A percentile compares a stretch with the other conserved stretches of the same genome.
Evolutionary conservation across 2,113 vertebrate species (phyloP).

Genomic region (Pleuronectes platessa): DNA sequence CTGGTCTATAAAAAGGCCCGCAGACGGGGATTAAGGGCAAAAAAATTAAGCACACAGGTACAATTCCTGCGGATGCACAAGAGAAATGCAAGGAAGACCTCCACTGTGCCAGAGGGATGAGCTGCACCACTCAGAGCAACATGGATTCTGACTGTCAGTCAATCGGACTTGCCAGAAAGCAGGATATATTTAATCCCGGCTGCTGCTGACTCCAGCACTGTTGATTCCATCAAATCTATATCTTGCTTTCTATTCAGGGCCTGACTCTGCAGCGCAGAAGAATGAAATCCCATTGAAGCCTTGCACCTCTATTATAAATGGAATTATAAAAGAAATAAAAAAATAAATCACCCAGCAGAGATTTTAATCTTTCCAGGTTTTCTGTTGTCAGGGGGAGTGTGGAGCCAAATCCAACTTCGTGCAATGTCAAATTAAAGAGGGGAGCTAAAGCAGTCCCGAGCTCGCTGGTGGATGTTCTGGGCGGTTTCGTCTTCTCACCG

Average conservation of each 20-base stretch:
- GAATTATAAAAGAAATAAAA: slow-evolving; percentile 15
- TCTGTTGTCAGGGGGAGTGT: background rate
- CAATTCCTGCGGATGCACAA: slow-evolving; percentile 13
- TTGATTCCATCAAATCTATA: slow-evolving; percentile 62
- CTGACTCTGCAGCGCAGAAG: slow-evolving; percentile 1
- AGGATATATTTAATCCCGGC: slow-evolving; percentile 68
- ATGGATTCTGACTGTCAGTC: slow-evolving; percentile 61
- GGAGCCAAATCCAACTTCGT: slow-evolving; percentile 1
- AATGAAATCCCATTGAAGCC: slow-evolving; percentile 41
- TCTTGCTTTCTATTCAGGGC: slow-evolving; percentile 55
- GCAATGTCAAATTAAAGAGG: slow-evolving; percentile 14
- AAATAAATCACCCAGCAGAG: background rate
- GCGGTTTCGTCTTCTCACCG: slow-evolving; percentile 20
- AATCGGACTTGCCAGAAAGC: slow-evolving; percentile 64
- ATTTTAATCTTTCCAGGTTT: slow-evolving; percentile 44
- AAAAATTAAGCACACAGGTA: slow-evolving; percentile 26
- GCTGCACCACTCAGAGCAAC: slow-evolving; percentile 37
- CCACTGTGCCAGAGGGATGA: slow-evolving; percentile 39
- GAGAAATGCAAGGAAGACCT: slow-evolving; percentile 15
- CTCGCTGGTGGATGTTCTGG: slow-evolving; percentile 21
- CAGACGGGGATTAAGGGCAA: slow-evolving; percentile 23
- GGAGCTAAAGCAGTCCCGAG: background rate
- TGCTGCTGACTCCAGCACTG: slow-evolving; percentile 51
- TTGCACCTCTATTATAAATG: slow-evolving; percentile 32
- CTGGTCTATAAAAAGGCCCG: slow-evolving; percentile 10